Percentiles rank a stretch among this genome's conserved stretches.
phyloP scores from a whole-genome alignment of 2,113 vertebrate species.

The Phrynosoma platyrhinos region DNA sequence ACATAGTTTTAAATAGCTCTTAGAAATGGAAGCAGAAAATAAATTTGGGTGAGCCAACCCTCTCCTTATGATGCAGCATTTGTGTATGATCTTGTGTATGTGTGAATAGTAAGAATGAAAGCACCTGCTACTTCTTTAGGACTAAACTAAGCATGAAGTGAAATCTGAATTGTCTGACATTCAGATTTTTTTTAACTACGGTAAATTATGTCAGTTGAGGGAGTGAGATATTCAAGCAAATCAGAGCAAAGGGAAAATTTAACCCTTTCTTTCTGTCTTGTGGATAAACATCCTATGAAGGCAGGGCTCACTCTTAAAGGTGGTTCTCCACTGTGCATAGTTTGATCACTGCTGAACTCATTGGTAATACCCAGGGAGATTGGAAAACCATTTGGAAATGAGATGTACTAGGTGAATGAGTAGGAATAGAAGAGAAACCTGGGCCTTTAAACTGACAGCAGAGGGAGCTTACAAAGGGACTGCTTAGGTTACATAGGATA shows the following conservation, averaged over 20 bases:
- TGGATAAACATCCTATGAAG: not conserved
- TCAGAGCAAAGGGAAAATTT: not conserved
- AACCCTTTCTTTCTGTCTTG: not conserved
- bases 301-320: not conserved
- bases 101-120: not conserved
- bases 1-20: not conserved
- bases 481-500: not conserved
- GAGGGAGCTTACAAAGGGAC: not conserved
- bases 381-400: not conserved
- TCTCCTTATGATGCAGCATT: not conserved
- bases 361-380: not conserved
- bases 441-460: not conserved
- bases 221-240: not conserved
- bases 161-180: not conserved
- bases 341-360: not conserved
- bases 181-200: not conserved
- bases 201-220: not conserved
- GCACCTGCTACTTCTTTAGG: not conserved
- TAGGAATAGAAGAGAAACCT: not conserved
- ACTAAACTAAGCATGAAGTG: not conserved
- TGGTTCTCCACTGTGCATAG: not conserved
- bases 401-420: not conserved
- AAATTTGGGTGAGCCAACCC: not conserved
- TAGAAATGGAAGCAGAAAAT: not conserved
- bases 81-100: not conserved